phyloP scores from a whole-genome alignment of 2,888 invertebrate species.

The Linnaemya tessellans region DNA sequence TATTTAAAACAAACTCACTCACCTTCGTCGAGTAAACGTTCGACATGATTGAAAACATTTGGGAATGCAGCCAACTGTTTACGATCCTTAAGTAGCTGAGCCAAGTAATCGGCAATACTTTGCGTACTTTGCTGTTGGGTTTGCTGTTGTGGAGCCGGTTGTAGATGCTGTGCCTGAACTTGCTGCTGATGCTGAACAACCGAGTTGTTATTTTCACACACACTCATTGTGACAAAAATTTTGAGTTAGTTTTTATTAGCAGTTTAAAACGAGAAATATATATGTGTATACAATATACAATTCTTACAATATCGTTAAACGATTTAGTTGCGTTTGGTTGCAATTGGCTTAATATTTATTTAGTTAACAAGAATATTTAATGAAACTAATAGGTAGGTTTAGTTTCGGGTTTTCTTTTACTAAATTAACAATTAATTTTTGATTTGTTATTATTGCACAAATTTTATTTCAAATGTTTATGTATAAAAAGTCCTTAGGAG shows the following conservation, averaged over 20 bases:
- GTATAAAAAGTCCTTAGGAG: slow-evolving; percentile 6
- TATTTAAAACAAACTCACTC: slow-evolving; percentile 77
- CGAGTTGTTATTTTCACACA: slow-evolving; percentile 82
- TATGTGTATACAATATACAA: background rate
- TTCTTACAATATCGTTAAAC: slow-evolving; percentile 52
- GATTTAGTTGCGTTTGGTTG: slow-evolving; percentile 33
- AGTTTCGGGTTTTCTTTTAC: slow-evolving; percentile 44
- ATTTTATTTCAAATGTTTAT: slow-evolving; percentile 32
- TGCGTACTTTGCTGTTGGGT: slow-evolving; percentile 89
- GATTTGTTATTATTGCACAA: slow-evolving; percentile 71
- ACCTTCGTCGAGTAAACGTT: slow-evolving; percentile 99
- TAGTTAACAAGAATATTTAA: slow-evolving; percentile 20
- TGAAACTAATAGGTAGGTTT: slow-evolving; percentile 40
- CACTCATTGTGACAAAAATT: slow-evolving; percentile 81
- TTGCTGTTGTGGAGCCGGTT: slow-evolving; percentile 82
- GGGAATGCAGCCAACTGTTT: slow-evolving; percentile 99
- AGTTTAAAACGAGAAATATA: slow-evolving; percentile 18
- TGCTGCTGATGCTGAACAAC: slow-evolving; percentile 82
- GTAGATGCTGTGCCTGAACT: slow-evolving; percentile 74
- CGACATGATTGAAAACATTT: slow-evolving; percentile 99
- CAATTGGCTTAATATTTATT: background rate
- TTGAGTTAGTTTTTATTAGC: slow-evolving; percentile 60
- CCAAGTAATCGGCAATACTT: slow-evolving; percentile 99
- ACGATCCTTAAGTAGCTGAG: slow-evolving; percentile 99
- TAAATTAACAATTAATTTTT: slow-evolving; percentile 47